These are phyloP conservation scores for Apotomis betuletana DNA, from an alignment of 2,888 invertebrate species.

Conservation along the genomic window DNA sequence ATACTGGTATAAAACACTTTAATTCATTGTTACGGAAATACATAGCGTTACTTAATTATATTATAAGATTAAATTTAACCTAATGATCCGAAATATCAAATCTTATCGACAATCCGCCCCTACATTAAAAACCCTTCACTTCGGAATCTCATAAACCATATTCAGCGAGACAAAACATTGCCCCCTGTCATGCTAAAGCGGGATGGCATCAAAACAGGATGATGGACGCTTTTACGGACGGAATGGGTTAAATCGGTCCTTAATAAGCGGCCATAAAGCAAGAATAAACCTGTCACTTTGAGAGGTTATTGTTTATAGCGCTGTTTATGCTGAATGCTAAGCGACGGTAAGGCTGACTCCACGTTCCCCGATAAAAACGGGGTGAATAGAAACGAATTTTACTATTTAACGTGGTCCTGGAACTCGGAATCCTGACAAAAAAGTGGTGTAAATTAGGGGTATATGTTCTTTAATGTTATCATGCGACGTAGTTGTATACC, in stretches of 20 bases:
- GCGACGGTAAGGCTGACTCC: conserved; percentile 33
- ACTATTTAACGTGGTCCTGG: too few relatives aligned
- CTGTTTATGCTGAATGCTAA: conserved; percentile 40
- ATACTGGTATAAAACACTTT: too few relatives aligned
- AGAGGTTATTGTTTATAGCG: conserved; percentile 54
- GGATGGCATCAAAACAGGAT: conserved; percentile 73
- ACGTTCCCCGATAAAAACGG: conserved; percentile 8
- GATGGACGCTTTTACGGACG: conserved; percentile 79
- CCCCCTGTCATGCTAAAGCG: conserved; percentile 47
- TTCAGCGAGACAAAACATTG: conserved; percentile 60
- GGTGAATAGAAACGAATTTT: neutral
- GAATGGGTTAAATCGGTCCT: conserved; percentile 81
- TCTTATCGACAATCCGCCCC: conserved; percentile 50
- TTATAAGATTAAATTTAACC: neutral
- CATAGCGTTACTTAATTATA: neutral
- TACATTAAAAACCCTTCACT: conserved; percentile 74
- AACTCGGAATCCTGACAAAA: too few relatives aligned
- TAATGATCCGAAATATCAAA: conserved; percentile 1
- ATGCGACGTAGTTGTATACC: too few relatives aligned
- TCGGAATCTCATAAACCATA: conserved; percentile 76
- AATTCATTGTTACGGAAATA: too few relatives aligned
- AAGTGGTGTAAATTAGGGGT: too few relatives aligned
- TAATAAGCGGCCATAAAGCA: conserved; percentile 39
- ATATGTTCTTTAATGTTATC: too few relatives aligned
- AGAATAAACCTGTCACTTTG: conserved; percentile 69